Evolutionary conservation across 2,113 vertebrate species (phyloP).

Genomic region (Falcunculus frontatus): DNA sequence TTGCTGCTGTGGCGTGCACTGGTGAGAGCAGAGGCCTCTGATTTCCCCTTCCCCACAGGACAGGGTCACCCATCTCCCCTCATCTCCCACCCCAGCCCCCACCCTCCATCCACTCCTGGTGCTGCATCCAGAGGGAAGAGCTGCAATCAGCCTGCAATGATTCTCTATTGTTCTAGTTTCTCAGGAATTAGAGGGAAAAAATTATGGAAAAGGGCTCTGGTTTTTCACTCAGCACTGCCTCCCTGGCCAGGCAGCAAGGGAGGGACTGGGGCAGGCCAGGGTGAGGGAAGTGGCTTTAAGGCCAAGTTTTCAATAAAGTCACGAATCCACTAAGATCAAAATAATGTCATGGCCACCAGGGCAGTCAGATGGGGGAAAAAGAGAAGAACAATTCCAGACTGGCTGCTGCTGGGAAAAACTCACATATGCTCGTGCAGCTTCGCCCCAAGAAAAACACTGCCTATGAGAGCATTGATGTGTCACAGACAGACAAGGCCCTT

Average conservation of each 20-base stretch:
- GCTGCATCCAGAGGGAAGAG: not conserved
- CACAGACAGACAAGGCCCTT: not conserved
- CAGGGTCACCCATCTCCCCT: not conserved
- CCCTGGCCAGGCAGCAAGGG: not conserved
- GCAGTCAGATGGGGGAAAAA: not conserved
- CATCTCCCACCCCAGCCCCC: rapidly evolving
- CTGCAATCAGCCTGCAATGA: not conserved
- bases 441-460: rapidly evolving
- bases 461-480: not conserved
- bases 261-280: not conserved
- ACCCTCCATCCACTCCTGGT: not conserved
- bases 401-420: not conserved
- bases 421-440: rapidly evolving
- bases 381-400: not conserved
- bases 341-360: not conserved
- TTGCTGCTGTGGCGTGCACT: slow-evolving; percentile 90
- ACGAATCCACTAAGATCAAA: not conserved
- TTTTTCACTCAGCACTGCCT: not conserved
- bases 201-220: not conserved
- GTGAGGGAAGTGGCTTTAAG: not conserved
- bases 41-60: not conserved
- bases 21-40: slow-evolving; percentile 63
- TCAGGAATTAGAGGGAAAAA: not conserved
- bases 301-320: not conserved
- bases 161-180: not conserved